Percentiles rank a stretch among this genome's conserved stretches.
Evolutionary conservation across 1,140 invertebrate species (phyloP).

Genomic region (Pseudomyrmex pallidus): DNA sequence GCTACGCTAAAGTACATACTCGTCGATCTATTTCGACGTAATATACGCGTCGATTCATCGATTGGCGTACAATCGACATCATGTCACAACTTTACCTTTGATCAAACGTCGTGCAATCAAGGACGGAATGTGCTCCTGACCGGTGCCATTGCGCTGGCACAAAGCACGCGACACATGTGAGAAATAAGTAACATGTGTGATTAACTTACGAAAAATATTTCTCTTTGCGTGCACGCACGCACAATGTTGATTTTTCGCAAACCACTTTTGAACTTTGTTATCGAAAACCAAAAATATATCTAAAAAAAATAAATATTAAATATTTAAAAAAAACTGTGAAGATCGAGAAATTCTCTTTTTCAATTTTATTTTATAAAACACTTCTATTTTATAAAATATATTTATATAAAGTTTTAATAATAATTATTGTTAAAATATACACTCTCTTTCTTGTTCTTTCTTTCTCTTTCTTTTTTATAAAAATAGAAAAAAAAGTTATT

Average conservation of each 20-base stretch:
- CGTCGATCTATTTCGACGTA: constrained; percentile 35
- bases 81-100: constrained; percentile 42
- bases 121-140: constrained; percentile 5
- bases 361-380: too few species aligned
- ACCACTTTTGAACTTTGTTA: too few species aligned
- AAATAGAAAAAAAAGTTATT: too few species aligned
- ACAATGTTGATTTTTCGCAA: background rate
- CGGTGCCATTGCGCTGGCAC: background rate
- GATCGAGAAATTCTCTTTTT: too few species aligned
- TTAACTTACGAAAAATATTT: background rate
- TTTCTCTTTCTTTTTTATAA: too few species aligned
- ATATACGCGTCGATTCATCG: constrained; percentile 41
- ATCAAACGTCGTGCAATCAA: constrained; percentile 38
- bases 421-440: background rate
- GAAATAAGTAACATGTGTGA: background rate
- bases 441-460: background rate
- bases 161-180: background rate
- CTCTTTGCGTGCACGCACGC: background rate
- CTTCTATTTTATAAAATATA: too few species aligned
- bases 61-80: constrained; percentile 27
- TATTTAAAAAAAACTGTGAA: too few species aligned
- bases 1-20: background rate
- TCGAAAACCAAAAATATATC: too few species aligned
- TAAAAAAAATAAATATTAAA: too few species aligned
- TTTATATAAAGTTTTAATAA: too few species aligned